Evolutionary conservation across 2,888 invertebrate genomes (phyloP), one percentile per base, ranked within the genome.

Genomic region (Leucoma salicis): DNA sequence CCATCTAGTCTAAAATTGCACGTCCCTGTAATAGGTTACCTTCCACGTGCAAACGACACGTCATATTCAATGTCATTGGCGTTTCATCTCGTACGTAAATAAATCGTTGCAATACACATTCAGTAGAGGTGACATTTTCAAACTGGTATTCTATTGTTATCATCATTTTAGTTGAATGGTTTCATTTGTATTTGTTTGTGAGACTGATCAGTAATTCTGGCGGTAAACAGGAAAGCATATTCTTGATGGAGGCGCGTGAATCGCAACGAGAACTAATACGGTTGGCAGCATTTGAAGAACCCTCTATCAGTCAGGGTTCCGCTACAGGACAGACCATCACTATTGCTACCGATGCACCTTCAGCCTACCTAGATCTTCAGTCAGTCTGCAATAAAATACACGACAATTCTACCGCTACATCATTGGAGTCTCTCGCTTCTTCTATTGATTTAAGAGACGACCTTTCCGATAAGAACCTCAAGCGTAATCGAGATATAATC

Each of bases 211-310:
- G 21, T 29, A 29, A 29, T 5, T 56, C 29, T 53, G 35, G 31
- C 45, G 24, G 41, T 58, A 50, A 54, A 63, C 78, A 93, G 93
- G 95, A 96, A 83, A 96, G 95, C 74, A 94, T 96, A 68, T 96
- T 96, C 78, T 82, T 95, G 70, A 82, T 95, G 57, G 95, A 95
- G 79, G 95, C 95, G 15, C 92, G 95, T 56, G 95, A 94, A 68
- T 94, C 92, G 46, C 94, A 95, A 67, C 92, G 92, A 49, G 91
- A 92, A 13, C 62, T 93, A 28, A 91, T 94, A 70, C 73, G 70
- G 34, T 62, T 68, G 43, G 74, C 82, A 3, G 78, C 78, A 11
- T 46, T 74, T 18, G 80, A 82, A 7, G 72, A 70, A 14, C 41
- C 53, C 14, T 53, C 63, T 8, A 39, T 49, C 32, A 52, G 62